A percentile compares a stretch with the other conserved stretches of the same genome.
phyloP scores from a whole-genome alignment of 2,113 vertebrate genomes.

The Calyptommatus sinebrachiatus region DNA sequence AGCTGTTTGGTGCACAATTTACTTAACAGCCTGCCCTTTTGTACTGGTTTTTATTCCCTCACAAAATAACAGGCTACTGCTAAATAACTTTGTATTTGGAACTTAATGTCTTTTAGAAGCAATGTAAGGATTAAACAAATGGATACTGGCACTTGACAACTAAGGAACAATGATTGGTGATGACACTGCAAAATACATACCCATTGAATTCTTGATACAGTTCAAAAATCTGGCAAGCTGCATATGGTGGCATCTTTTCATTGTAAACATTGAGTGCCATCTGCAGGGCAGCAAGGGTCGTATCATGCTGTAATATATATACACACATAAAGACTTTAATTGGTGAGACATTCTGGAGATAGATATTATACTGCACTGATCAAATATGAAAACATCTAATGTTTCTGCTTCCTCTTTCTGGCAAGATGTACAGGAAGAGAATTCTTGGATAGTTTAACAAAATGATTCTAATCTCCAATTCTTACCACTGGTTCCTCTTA shows the following conservation, averaged over 20 bases:
- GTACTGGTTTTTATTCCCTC: background rate
- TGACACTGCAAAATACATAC: constrained; percentile 63
- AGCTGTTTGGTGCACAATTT: background rate
- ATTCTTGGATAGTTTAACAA: too few species aligned
- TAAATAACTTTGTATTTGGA: background rate
- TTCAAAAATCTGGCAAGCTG: constrained; percentile 82
- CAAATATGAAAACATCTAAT: background rate
- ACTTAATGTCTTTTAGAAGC: background rate
- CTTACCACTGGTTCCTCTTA: too few species aligned
- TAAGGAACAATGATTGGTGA: background rate
- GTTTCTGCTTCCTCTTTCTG: background rate
- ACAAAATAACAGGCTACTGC: background rate
- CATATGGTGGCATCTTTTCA: constrained; percentile 74
- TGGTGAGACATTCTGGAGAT: background rate
- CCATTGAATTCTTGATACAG: constrained; percentile 80
- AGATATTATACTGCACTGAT: background rate
- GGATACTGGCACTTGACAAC: background rate
- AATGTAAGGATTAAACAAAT: background rate
- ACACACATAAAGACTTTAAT: background rate
- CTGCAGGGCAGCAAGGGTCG: constrained; percentile 79
- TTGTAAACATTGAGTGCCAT: constrained; percentile 76
- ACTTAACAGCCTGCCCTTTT: background rate
- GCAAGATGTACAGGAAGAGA: too few species aligned
- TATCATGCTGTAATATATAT: constrained; percentile 60
- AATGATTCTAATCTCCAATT: too few species aligned